Evolutionary conservation across 2,797 vertebrate genomes (phyloP), one percentile per base, ranked within the genome.

Genomic region (Oreortyx pictus): DNA sequence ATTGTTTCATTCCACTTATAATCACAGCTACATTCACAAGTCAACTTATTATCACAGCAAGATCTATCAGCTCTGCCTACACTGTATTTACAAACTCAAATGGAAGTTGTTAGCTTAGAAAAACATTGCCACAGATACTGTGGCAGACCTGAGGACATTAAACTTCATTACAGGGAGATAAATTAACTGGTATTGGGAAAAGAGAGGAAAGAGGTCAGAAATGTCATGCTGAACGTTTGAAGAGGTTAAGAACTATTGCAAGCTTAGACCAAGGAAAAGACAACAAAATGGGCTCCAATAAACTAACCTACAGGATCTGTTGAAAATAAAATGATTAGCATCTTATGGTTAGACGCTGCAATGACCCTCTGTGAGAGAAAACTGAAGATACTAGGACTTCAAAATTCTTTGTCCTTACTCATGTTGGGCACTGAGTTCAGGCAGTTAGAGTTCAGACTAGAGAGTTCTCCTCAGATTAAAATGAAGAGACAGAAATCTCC

Each of bases 21-120:
- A 96, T 90, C 96, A 96, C 89, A 94, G 83, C 59, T 94, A 82
- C 43, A 84, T 92, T 97, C 96, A 92, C 91, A 96, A 95, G 90
- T 95, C 91, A 96, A 86, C 77, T 91, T 96, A 79, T 95, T 96
- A 97, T 95, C 91, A 93, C 88, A 95, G 87, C 35, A 37, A 93
- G 93, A 94, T 90, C 89, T 92, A 97, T 94, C 97, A 95, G 71
- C 86, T 95, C 92, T 89, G 89, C 95, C 88, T 92, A 79, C 88
- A 86, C 89, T 82, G 62, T 94, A 94, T 96, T 96, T 97, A 94
- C 93, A 94, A 95, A 94, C 61, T 44, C 91, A 67, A 94, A 96
- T 83, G 68, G 85, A 96, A 97, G 67, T 82, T 90, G 78, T 91
- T 88, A 92, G 62, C 46, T 88, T n/a, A 44, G 67, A 90, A 96